These are phyloP conservation scores for Notospermus geniculatus DNA, from an alignment of 1,140 invertebrate species.

Conservation along the genomic window DNA sequence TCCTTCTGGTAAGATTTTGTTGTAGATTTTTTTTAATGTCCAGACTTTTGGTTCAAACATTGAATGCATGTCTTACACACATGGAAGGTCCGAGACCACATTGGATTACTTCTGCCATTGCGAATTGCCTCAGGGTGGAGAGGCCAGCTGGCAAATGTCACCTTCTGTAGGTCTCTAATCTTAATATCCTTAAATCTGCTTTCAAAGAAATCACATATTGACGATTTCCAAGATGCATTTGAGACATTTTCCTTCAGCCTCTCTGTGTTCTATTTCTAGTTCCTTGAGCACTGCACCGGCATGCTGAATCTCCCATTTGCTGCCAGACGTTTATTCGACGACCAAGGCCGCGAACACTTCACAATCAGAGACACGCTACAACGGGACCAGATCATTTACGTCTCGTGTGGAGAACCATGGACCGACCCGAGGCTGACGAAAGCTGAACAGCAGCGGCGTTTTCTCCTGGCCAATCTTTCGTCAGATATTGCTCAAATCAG, in stretches of 20 bases:
- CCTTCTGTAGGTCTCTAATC: too few species aligned
- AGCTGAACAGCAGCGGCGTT: constrained; percentile 47
- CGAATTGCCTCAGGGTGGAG: too few species aligned
- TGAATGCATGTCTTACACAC: too few species aligned
- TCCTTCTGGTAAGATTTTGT: constrained; percentile 41
- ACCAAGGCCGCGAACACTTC: constrained; percentile 49
- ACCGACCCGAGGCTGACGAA: constrained; percentile 45
- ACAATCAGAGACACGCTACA: constrained; percentile 37
- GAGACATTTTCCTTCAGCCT: too few species aligned
- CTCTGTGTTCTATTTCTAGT: constrained; percentile 48
- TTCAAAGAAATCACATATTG: too few species aligned
- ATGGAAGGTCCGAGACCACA: too few species aligned
- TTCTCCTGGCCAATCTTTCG: constrained; percentile 44
- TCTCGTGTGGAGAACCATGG: constrained; percentile 54
- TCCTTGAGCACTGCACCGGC: constrained; percentile 50
- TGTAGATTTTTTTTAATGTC: too few species aligned
- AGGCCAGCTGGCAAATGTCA: too few species aligned
- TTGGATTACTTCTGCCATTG: too few species aligned
- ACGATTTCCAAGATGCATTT: too few species aligned
- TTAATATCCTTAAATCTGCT: too few species aligned
- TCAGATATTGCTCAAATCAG: constrained; percentile 49
- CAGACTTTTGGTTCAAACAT: too few species aligned
- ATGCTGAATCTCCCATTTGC: constrained; percentile 51
- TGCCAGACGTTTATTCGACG: constrained; percentile 52
- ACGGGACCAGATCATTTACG: constrained; percentile 48